Evolutionary conservation across 2,113 vertebrate species (phyloP), one percentile per base, ranked within the genome.

Genomic region (Candoia aspera): DNA sequence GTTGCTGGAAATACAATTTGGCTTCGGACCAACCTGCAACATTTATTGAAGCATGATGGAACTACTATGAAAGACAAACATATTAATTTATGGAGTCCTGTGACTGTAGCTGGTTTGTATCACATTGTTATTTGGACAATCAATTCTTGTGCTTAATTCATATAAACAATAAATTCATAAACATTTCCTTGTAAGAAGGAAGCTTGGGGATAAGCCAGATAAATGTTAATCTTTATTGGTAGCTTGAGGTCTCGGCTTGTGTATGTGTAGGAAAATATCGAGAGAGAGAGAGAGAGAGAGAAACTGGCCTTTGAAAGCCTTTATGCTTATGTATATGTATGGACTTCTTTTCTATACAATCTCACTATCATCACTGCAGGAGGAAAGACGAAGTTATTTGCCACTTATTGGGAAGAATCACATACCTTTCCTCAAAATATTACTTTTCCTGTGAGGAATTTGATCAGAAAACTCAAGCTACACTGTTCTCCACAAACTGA

Each of bases 131-230:
- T 93, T 93, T 91, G 94, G 94, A 93, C 96, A 92, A 96, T 98
- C 96, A 97, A 93, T 96, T 93, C 93, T 49, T n/a, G 93, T 96
- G 95, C 94, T 88, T 84, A 95, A 96, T 94, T 96, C 84, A 96
- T 95, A 97, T 97, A 95, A 90, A 94, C 91, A 91, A 73, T 96
- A 93, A 92, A 93, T 91, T 94, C 89, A 89, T 95, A 96, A 97
- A 96, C 96, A 97, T 95, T 96, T 95, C 95, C 94, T 96, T 95
- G 89, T 94, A 95, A 93, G 91, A 94, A 93, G 57, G 37, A 93
- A 93, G 84, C 53, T 19, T 93, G 93, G 89, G 46, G 62, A 49
- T 62, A 84, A 93, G 79, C 92, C 90, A 96, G 90, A 90, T 88
- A 91, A 93, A 92, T 73, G 93, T 84, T 95, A 90, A 86, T 91